phyloP scores from a whole-genome alignment of 2,113 vertebrate species.

The Aegypius monachus region DNA sequence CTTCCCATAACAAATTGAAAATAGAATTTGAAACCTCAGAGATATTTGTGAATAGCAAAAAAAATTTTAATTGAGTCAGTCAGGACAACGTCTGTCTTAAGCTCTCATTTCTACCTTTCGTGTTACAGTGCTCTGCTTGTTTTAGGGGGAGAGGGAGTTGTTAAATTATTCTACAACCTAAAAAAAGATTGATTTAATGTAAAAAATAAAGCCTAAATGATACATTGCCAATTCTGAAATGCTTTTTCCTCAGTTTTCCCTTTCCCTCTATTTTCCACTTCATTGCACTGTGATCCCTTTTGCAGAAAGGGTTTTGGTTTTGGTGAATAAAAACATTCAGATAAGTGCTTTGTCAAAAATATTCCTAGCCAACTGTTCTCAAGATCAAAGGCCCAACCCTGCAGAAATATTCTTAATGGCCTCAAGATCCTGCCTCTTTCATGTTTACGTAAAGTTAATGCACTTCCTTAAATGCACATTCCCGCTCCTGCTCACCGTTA shows the following conservation, averaged over 20 bases:
- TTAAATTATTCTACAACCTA: neutral
- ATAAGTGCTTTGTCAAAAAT: neutral
- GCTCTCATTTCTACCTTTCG: neutral
- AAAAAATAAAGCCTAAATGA: neutral
- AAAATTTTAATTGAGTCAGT: neutral
- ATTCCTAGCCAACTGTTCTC: neutral
- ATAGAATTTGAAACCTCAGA: neutral
- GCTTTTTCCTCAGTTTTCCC: neutral
- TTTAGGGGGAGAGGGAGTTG: neutral
- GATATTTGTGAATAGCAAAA: neutral
- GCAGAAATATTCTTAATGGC: neutral
- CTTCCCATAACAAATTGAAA: constrained; percentile 24
- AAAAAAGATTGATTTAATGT: neutral
- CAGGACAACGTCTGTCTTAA: neutral
- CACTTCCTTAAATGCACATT: neutral
- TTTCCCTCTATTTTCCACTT: neutral
- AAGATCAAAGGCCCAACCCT: neutral
- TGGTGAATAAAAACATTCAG: neutral
- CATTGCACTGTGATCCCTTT: neutral
- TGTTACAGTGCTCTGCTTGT: neutral
- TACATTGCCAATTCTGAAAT: neutral
- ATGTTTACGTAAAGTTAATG: neutral
- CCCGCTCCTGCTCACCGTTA: neutral
- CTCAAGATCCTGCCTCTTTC: neutral
- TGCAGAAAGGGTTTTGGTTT: neutral